phyloP scores from a whole-genome alignment of 2,888 invertebrate species.

The Cremastinae sp. region DNA sequence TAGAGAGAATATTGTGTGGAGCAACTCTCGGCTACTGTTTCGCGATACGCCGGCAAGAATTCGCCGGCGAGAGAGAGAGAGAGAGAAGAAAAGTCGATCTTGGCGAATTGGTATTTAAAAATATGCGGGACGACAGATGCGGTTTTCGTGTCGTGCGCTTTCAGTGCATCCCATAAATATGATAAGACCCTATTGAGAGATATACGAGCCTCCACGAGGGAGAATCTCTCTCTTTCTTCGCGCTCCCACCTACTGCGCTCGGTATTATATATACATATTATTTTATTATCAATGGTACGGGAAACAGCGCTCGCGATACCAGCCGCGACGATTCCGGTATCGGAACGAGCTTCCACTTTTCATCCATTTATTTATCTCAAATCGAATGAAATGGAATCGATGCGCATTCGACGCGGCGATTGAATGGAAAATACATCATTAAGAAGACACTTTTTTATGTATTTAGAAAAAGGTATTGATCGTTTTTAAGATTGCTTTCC shows the following conservation, averaged over 20 bases:
- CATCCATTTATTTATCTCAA: conserved; percentile 72
- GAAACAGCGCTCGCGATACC: conserved; percentile 1
- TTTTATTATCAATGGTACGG: no score
- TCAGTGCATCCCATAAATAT: conserved; percentile 76
- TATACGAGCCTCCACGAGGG: conserved; percentile 72
- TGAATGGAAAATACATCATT: no score
- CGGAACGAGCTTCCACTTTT: conserved; percentile 45
- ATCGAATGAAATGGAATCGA: conserved; percentile 61
- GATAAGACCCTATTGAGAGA: conserved; percentile 74
- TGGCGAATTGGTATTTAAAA: conserved; percentile 76
- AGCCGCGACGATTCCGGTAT: not conserved
- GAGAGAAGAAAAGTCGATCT: conserved; percentile 23
- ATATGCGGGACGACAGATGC: conserved; percentile 76
- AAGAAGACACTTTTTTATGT: no score
- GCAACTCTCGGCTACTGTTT: conserved; percentile 49
- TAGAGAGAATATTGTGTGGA: conserved; percentile 45
- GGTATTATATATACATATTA: conserved; percentile 1
- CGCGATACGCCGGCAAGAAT: conserved; percentile 10
- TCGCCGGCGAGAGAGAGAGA: not conserved
- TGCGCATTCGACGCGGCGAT: conserved; percentile 63
- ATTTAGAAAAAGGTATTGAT: no score
- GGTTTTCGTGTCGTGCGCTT: conserved; percentile 75
- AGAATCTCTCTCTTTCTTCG: conserved; percentile 21
- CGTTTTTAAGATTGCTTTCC: no score
- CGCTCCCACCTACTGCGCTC: conserved; percentile 41